Base-by-base conservation (phyloP, 2,888 invertebrate genomes). In the Glyphotaelius pellucidus region DNA sequence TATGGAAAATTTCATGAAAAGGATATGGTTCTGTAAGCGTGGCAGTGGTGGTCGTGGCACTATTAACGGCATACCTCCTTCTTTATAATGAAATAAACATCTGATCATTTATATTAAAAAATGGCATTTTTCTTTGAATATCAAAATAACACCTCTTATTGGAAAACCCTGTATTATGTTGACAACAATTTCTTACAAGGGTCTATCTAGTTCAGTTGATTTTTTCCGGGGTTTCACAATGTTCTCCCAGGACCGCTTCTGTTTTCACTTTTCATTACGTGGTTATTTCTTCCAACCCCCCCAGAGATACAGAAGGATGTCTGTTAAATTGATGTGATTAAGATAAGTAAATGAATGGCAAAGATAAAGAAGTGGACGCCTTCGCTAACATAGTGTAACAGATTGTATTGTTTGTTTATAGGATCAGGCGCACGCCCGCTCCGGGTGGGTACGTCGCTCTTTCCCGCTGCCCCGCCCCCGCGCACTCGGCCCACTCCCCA, bases 381-480 rank as follows among this genome's bases (percentile, higher is more conserved):
- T 67, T 67, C n/a, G 25, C n/a, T 25, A 67, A 67, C 9, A n/a
- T n/a, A 7, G 9, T 25, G 25, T 85, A 35, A 32, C 2, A 38
- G 38, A 38, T 85, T n/a, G 35, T 32, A 1, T 85, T 85, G n/a
- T 85, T n/a, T 85, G 42, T 84, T 35, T 89, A 7, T 94, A 96
- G 96, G 96, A 93, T 96, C 96, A 96, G 95, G 96, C 94, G 96
- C 95, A 95, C 94, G 96, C 96, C 96, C 96, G 94, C 94, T 96
- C 96, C 96, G 96, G 95, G 95, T 96, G 96, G 96, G 96, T 96
- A 95, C 95, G 94, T 95, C 96, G 94, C 95, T 96, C 94, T 95
- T 79, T 92, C 89, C 80, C 88, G 80, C 87, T 42, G 89, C 90
- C 52, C 90, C 95, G 90, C 95, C 95, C 94, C 12, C 95, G 96